Evolutionary conservation across 2,888 invertebrate species (phyloP), one percentile per base, ranked within the genome.

Genomic region (Taphrorychus bicolor): DNA sequence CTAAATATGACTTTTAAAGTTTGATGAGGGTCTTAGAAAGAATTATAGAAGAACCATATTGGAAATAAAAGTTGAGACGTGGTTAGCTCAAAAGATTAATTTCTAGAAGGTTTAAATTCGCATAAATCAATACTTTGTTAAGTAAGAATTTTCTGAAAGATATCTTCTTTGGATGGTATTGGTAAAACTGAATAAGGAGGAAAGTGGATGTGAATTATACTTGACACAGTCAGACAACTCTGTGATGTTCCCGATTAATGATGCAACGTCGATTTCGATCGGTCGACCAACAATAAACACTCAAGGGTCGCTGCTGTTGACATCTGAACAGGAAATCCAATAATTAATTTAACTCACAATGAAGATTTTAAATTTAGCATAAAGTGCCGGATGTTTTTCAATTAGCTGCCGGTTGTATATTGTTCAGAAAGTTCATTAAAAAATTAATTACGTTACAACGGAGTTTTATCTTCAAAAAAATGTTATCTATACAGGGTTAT

Each of bases 291-390:
- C 65, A 65, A 65, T 65, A 54, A 53, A 49, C 66, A 32, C 60
- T 66, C 57, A 49, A 66, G 54, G 41, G 60, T 66, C 32, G 52
- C 67, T 67, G 67, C 32, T 41, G 67, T 40, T 67, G 67, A 67
- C 67, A 59, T 62, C 51, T 52, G 59, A 62, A 67, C 59, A 54
- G 57, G 57, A 45, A 67, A 67, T 62, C 67, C 58, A 62, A 24
- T 54, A 54, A 67, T 67, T 67, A 67, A 67, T 66, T 66, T 66
- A 61, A 66, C 57, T 66, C 66, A 48, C 51, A 66, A 66, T 52
- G 66, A 66, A 66, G 57, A 61, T 66, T 66, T 66, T 66, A 61
- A 66, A 61, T 61, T 61, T 59, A 60, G n/a, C 66, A 52, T 52
- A 59, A 66, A 66, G 45, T 22, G 45, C 58, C 54, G 52, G 32